Conservation (phyloP, 2,797 vertebrate species). For the Cuculus canorus region DNA sequence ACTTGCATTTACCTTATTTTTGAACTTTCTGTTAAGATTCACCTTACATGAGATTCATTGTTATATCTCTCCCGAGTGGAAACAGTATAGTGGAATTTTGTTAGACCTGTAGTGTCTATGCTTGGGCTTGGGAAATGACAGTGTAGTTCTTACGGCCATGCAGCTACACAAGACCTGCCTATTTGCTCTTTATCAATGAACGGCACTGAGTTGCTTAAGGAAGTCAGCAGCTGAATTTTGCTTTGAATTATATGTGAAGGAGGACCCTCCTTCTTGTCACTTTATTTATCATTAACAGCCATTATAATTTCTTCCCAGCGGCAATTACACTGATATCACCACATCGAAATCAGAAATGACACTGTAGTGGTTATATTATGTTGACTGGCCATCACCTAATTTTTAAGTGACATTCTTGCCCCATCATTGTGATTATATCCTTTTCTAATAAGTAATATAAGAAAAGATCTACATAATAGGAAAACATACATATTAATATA, state of each 20-base stretch:
- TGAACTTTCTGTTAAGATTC: not conserved
- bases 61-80: not conserved
- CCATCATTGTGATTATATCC: conserved; percentile 74
- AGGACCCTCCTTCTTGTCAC: conserved; percentile 69
- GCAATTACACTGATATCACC: conserved; percentile 75
- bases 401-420: conserved; percentile 79
- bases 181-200: not conserved
- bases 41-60: not conserved
- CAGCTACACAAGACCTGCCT: not conserved
- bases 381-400: conserved; percentile 76
- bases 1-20: not conserved
- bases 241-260: conserved; percentile 60
- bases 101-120: not conserved
- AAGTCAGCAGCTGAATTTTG: conserved; percentile 28
- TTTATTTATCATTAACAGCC: conserved; percentile 77
- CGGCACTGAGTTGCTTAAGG: not conserved
- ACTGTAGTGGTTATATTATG: conserved; percentile 63
- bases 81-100: not conserved
- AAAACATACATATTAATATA: conserved; percentile 62
- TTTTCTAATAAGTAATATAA: conserved; percentile 71
- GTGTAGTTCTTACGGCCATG: not conserved
- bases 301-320: conserved; percentile 75
- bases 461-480: conserved; percentile 57
- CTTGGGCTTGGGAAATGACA: not conserved
- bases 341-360: conserved; percentile 76